Evolutionary conservation across 2,888 invertebrate genomes (phyloP), one percentile per base, ranked within the genome.

Genomic region (Drosophila melanocephala): DNA sequence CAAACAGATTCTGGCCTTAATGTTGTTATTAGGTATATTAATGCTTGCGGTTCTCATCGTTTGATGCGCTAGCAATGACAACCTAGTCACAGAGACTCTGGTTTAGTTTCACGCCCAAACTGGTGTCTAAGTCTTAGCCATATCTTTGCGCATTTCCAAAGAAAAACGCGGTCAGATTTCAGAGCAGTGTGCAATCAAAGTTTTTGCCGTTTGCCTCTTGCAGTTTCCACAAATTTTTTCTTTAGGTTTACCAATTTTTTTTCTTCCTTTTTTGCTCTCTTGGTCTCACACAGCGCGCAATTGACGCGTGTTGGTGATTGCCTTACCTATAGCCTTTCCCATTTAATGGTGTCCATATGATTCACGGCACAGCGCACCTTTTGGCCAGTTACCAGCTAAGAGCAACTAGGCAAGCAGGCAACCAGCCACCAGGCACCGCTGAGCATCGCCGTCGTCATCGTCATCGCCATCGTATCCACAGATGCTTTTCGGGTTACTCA

Each of bases 271-370:
- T 37, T 3, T 44, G 22, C 26, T 47, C 16, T 22, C 52, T 61
- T 67, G 79, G 81, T 87, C 87, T 88, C 91, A 90, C 85, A 88
- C 87, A 84, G 87, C 76, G 88, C 78, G 83, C 90, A 87, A 90
- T 88, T 89, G 87, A 88, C 87, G 87, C 87, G 86, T 87, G 90
- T 86, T 86, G 88, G 81, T 88, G 90, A 89, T 86, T 84, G 87
- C 90, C 78, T 72, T 60, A 76, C 83, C 83, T 70, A 68, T 30
- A 68, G 77, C 65, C 87, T 81, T 86, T 87, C 81, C 88, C 83
- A 80, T 82, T 90, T 91, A 91, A 91, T 91, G 89, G 91, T 90
- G 89, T 91, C 86, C 89, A 91, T 91, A 91, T 91, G 92, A 91
- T 91, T 89, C 91, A 91, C 87, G 75, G 86, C 90, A 73, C 65